Evolutionary conservation across 2,113 vertebrate species (phyloP), one percentile per base, ranked within the genome.

Genomic region (Embiotoca jacksoni): DNA sequence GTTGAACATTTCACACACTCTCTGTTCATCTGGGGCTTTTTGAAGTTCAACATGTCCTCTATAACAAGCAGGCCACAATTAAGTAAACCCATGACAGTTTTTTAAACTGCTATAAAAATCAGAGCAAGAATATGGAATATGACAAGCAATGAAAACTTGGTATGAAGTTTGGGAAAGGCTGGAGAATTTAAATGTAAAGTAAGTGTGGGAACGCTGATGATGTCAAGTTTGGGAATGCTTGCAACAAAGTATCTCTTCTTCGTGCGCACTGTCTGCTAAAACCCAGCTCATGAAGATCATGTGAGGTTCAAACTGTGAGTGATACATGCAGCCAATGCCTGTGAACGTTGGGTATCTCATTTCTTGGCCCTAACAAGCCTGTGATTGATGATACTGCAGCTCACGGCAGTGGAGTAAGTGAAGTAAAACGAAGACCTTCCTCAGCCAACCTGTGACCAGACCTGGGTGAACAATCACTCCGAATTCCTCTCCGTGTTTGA

Each of bases 381-480:
- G 65, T 80, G 86, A 88, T 81, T 71, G 75, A 89, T 85, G 82
- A 74, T 55, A 57, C 73, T 68, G 78, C 53, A 57, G 23, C 23
- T 23, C 23, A 23, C 23, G 23, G 23, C 23, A 23, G 23, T 23
- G 23, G 23, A 23, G 23, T 23, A 23, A 23, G 23, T 23, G 23
- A 23, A 23, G 23, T 23, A 13, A 33, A 64, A 59, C 78, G 53
- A 68, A 58, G 5, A 74, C 14, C 52, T 10, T 82, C 39, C 54
- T 83, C 33, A 7, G 76, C 72, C 59, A 86, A 49, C 36, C 10
- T 61, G 78, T 6, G 60, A 62, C 10, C 57, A 35, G 35, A 74
- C 74, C 15, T 44, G 54, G 4, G 35, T 54, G 37, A 47, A 31
- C 33, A 23, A 23, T 23, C 23, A 23, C 23, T 23, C 23, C 23